A percentile compares a stretch with the other conserved stretches of the same genome.
phyloP scores from a whole-genome alignment of 2,113 vertebrate genomes.

The Ifrita kowaldi region DNA sequence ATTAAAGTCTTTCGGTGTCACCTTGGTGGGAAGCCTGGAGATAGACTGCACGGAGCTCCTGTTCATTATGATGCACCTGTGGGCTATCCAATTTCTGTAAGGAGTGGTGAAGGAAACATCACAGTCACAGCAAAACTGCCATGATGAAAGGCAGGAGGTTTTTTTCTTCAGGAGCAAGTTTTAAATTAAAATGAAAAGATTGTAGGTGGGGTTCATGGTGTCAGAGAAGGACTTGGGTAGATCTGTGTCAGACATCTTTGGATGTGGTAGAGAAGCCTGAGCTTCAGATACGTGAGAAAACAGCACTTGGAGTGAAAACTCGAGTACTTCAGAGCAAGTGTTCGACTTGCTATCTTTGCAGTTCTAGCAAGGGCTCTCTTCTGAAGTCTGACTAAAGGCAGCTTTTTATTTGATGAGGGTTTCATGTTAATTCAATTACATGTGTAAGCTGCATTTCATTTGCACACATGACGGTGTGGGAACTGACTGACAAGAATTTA shows the following conservation, averaged over 20 bases:
- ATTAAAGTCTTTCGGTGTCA: not conserved
- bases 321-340: not conserved
- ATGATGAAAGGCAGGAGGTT: not conserved
- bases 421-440: not conserved
- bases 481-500: not conserved
- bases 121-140: not conserved
- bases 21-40: not conserved
- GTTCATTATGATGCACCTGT: conserved; percentile 9
- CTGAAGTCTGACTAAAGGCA: not conserved
- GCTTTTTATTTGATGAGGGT: not conserved
- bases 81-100: not conserved
- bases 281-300: not conserved
- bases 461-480: not conserved
- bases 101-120: not conserved
- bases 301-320: not conserved
- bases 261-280: not conserved
- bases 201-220: not conserved
- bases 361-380: not conserved
- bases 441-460: not conserved
- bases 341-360: accelerated
- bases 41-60: not conserved
- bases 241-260: not conserved
- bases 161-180: not conserved
- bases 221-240: not conserved
- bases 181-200: not conserved